These are phyloP conservation scores for Agelaius tricolor DNA, from an alignment of 2,113 vertebrate species.

Conservation along the genomic window DNA sequence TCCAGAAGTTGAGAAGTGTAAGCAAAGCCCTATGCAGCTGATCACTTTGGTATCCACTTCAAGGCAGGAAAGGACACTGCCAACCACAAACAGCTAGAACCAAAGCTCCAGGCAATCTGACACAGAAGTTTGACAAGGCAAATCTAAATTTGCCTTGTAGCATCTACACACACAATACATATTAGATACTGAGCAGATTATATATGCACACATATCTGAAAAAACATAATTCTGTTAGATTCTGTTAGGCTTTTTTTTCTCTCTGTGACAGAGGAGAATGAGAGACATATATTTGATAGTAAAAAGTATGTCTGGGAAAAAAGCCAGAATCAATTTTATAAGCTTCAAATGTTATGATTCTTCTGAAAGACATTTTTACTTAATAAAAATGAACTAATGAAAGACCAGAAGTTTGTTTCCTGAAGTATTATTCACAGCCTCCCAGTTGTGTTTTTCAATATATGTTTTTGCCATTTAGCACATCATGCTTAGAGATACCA, in stretches of 20 bases:
- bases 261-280: background rate
- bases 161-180: background rate
- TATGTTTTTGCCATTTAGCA: slow-evolving; percentile 25
- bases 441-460: background rate
- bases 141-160: background rate
- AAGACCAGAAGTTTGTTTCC: slow-evolving; percentile 7
- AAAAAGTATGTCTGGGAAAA: background rate
- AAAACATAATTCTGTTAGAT: background rate
- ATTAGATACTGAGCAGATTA: background rate
- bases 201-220: background rate
- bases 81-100: background rate
- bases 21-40: background rate
- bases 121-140: background rate
- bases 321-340: background rate
- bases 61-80: background rate
- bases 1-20: background rate
- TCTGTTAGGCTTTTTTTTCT: background rate
- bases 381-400: slow-evolving; percentile 13
- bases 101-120: background rate
- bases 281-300: background rate
- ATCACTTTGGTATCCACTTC: background rate
- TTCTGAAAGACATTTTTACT: slow-evolving; percentile 3
- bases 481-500: slow-evolving; percentile 14
- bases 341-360: background rate
- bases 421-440: background rate